Base-by-base conservation (phyloP, 2,888 invertebrate genomes). In the Pedicia rivosa region DNA sequence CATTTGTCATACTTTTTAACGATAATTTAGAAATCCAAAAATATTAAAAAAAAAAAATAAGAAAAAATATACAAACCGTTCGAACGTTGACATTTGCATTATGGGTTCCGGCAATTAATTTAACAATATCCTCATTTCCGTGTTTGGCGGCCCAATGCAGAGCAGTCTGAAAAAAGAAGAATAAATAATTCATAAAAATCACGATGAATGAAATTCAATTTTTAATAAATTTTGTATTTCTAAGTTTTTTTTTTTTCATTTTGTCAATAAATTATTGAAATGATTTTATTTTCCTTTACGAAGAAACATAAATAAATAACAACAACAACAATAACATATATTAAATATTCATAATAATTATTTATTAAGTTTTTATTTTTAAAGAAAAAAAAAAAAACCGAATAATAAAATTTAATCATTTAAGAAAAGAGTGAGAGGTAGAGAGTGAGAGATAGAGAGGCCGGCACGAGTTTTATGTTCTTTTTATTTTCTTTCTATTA, bases 131-230 rank as follows among this genome's bases (percentile, higher is more conserved):
- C 55, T 78, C 74, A 55, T 90, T 83, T 3, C 92, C 92, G 50
- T 88, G 84, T 62, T 94, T 94, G 43, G 91, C 88, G 42, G 87
- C 94, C 92, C 92, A 94, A 60, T 95, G 94, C 50, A 95, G 67
- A 36, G 91, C 92, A 46, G 88, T 92, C 91, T 94, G 69, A 40
- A 72, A 70, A 50, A 49, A 44, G 52, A 45, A 46, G 45, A 46
- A 43, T 13, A 19, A 33, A 20, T 20, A 3, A 20, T 6, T n/a
- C 9, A 32, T 19, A 19, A 20, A 31, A 17, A 14, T 13, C 27
- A 27, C 3, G 12, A 7, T 10, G 27, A 2, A n/a, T 27, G 27
- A 6, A 6, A n/a, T n/a, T n/a, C n/a, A n/a, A n/a, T n/a, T n/a
- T n/a, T n/a, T n/a, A n/a, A n/a, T n/a, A n/a, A n/a, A n/a, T n/a